A percentile compares a stretch with the other conserved stretches of the same genome.
These are phyloP conservation scores for Aphelinus certus DNA, from an alignment of 1,140 invertebrate genomes.

Conservation along the genomic window DNA sequence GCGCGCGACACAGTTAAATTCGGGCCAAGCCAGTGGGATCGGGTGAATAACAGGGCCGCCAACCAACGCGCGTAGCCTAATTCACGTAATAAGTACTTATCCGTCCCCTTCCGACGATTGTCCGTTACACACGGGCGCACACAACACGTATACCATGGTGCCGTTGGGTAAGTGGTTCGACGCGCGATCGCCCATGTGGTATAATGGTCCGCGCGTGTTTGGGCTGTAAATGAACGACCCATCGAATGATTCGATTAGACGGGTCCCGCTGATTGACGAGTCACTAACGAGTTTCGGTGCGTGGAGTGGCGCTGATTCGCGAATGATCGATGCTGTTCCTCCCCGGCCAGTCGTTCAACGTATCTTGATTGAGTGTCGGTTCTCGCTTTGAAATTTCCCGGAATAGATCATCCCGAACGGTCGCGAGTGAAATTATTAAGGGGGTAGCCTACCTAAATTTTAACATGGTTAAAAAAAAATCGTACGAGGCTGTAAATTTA, in stretches of 20 bases:
- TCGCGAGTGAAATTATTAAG: not conserved
- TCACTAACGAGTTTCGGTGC: not conserved
- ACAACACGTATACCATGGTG: not conserved
- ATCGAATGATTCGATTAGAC: slow-evolving; percentile 23
- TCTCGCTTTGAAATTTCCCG: too few relatives aligned
- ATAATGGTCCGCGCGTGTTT: not conserved
- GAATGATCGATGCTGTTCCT: not conserved
- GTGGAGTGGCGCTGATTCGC: not conserved
- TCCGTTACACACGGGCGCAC: not conserved
- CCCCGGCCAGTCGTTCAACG: too few relatives aligned
- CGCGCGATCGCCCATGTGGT: not conserved
- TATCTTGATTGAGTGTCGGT: too few relatives aligned
- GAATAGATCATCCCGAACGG: too few relatives aligned
- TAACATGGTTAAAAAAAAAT: too few relatives aligned
- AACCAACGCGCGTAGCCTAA: not conserved
- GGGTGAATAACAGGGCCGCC: slow-evolving; percentile 12
- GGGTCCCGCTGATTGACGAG: slow-evolving; percentile 24
- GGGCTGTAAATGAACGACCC: not conserved
- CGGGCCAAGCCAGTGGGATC: not conserved
- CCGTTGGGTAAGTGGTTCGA: not conserved
- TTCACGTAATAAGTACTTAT: slow-evolving; percentile 19
- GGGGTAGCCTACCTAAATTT: too few relatives aligned
- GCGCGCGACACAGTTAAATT: not conserved
- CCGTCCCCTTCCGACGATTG: not conserved
- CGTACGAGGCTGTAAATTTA: too few relatives aligned